A percentile compares a stretch with the other conserved stretches of the same genome.
Conservation (phyloP, 2,888 invertebrate species). For the Lamellibrachia satsuma region DNA sequence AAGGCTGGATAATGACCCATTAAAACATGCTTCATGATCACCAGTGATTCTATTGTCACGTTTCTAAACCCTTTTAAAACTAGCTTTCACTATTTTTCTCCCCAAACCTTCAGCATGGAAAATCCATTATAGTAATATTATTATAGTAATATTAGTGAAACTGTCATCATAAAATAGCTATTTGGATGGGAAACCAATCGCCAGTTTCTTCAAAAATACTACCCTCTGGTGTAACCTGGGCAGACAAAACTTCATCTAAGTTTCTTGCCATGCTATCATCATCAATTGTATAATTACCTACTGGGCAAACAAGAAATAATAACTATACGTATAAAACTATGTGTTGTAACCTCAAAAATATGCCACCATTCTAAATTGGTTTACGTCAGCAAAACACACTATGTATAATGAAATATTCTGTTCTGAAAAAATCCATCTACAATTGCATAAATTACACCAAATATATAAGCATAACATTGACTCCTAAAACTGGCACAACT, state of each 20-base stretch:
- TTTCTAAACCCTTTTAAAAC: not conserved
- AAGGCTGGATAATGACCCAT: not conserved
- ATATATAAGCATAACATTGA: not conserved
- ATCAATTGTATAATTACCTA: not conserved
- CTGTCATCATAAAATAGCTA: not conserved
- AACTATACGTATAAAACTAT: not conserved
- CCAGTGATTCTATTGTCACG: not conserved
- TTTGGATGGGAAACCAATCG: not conserved
- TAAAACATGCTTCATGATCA: not conserved
- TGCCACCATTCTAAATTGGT: not conserved
- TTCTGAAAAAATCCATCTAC: not conserved
- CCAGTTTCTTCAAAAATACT: not conserved
- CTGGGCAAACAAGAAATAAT: not conserved
- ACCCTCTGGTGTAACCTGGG: not conserved
- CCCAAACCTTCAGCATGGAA: not conserved
- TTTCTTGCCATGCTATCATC: not conserved
- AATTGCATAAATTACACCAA: not conserved
- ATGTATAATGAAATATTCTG: slow-evolving; percentile 5
- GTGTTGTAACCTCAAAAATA: not conserved
- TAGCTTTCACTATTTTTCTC: not conserved
- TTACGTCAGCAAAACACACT: not conserved
- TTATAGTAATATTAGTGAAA: not conserved
- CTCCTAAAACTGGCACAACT: not conserved
- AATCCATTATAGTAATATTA: not conserved
- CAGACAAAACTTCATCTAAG: not conserved